phyloP scores from a whole-genome alignment of 2,113 vertebrate genomes.

The Brachionichthys hirsutus region DNA sequence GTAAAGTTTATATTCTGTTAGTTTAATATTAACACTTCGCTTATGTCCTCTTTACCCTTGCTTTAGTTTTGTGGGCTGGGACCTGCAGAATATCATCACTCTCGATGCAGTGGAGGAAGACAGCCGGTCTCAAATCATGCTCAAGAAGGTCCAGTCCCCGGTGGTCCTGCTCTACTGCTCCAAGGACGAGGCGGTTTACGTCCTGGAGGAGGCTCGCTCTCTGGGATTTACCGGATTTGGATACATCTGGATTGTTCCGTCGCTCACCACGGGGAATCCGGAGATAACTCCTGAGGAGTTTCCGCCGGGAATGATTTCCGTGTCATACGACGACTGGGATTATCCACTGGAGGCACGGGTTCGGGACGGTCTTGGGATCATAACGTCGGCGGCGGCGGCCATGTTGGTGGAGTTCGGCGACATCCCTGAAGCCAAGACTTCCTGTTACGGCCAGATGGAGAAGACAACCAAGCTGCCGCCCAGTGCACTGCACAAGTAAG shows the following conservation, averaged over 20 bases:
- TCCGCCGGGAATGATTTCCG: slow-evolving; percentile 93
- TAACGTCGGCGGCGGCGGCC: slow-evolving; percentile 89
- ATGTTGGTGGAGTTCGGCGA: slow-evolving; percentile 93
- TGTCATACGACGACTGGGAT: slow-evolving; percentile 97
- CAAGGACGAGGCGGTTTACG: slow-evolving; percentile 91
- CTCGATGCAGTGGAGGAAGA: slow-evolving; percentile 92
- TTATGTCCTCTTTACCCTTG: slow-evolving; percentile 32
- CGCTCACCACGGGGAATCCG: slow-evolving; percentile 88
- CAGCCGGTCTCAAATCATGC: slow-evolving; percentile 88
- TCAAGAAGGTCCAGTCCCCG: slow-evolving; percentile 96
- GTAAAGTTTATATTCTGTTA: slow-evolving; percentile 52
- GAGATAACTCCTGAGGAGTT: slow-evolving; percentile 89
- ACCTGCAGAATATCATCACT: slow-evolving; percentile 91
- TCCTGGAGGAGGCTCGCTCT: slow-evolving; percentile 94
- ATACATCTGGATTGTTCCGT: slow-evolving; percentile 97
- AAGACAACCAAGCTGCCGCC: slow-evolving; percentile 81
- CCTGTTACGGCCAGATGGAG: slow-evolving; percentile 87
- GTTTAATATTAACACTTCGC: slow-evolving; percentile 47
- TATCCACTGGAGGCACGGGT: slow-evolving; percentile 91
- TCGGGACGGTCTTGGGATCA: slow-evolving; percentile 91
- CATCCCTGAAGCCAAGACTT: slow-evolving; percentile 91
- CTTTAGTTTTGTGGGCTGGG: slow-evolving; percentile 93
- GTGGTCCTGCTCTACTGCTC: slow-evolving; percentile 96
- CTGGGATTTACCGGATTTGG: slow-evolving; percentile 94
- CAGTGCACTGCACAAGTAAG: slow-evolving; percentile 94